Base-by-base conservation (phyloP, 2,797 vertebrate species). In the Myotis pilosus region DNA sequence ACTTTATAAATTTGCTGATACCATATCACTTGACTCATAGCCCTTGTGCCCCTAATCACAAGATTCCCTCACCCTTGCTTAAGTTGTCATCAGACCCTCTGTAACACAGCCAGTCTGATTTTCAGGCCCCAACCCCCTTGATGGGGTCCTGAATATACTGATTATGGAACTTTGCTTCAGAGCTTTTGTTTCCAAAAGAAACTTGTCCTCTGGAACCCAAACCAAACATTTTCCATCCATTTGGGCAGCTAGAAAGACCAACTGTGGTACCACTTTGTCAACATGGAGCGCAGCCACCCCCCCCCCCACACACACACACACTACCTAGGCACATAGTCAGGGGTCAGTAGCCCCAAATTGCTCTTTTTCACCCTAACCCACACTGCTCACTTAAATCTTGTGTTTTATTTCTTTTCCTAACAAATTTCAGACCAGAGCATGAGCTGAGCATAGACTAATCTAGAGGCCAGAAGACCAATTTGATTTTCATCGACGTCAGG, bases 111-210 rank as follows among this genome's bases (percentile, higher is more conserved):
- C 22, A 22, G 41, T 68, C 62, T 87, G 75, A 89, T 89, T 84
- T 88, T 62, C 30, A 80, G 91, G 51, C 55, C 51, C 25, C 13
- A 76, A 17, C n/a, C 5, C 7, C 30, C n/a, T 74, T 49, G 38
- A 16, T 3, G 5, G 23, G 20, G 79, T 91, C 71, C 20, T 75
- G 49, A 78, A 69, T 87, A 47, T n/a, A 84, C 38, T 57, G 62
- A 64, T 89, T 16, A 47, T 71, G 23, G 57, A 72, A 83, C n/a
- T 83, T 57, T 17, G 20, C 60, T 93, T 66, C 2, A 85, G 41
- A 92, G 81, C 13, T 79, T 93, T 51, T 90, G 30, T 87, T 96
- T 87, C 72, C 64, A 53, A 89, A 92, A 82, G 53, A 85, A 91
- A 51, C 51, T 89, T 72, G 51, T 41, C 69, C 78, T 4, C 1